Evolutionary conservation across 2,797 vertebrate species (phyloP).

Genomic region (Pipistrellus kuhlii): DNA sequence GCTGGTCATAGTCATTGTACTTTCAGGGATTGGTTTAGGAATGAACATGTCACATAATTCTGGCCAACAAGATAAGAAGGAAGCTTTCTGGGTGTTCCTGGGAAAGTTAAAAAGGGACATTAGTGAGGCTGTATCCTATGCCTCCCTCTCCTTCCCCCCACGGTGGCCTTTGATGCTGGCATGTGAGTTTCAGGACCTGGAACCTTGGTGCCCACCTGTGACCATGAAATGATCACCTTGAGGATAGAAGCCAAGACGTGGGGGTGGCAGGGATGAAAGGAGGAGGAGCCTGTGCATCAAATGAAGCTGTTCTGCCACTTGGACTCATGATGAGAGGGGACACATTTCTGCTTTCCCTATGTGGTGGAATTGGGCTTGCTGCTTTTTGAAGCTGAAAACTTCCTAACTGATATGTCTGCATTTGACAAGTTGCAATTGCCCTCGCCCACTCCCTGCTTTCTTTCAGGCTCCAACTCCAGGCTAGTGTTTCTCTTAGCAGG

Average conservation of each 20-base stretch:
- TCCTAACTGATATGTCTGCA: neutral
- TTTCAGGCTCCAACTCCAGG: neutral
- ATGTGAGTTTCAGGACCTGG: accelerated
- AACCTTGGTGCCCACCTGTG: neutral
- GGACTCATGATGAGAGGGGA: neutral
- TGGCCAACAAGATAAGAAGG: neutral
- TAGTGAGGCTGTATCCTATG: neutral
- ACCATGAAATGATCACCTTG: neutral
- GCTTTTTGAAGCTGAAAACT: neutral
- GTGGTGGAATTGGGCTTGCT: neutral
- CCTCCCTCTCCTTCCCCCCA: neutral
- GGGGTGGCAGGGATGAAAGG: neutral
- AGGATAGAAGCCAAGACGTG: neutral
- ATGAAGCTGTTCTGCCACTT: neutral
- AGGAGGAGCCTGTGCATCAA: accelerated
- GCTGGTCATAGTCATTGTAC: neutral
- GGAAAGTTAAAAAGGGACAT: neutral
- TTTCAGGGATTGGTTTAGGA: neutral
- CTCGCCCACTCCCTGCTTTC: neutral
- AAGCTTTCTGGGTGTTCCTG: neutral
- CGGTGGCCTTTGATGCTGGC: neutral
- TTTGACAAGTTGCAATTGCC: neutral
- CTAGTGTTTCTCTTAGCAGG: neutral
- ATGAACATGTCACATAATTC: neutral
- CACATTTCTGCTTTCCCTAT: neutral